phyloP scores from a whole-genome alignment of 2,888 invertebrate species.

The Tinea pellionella region DNA sequence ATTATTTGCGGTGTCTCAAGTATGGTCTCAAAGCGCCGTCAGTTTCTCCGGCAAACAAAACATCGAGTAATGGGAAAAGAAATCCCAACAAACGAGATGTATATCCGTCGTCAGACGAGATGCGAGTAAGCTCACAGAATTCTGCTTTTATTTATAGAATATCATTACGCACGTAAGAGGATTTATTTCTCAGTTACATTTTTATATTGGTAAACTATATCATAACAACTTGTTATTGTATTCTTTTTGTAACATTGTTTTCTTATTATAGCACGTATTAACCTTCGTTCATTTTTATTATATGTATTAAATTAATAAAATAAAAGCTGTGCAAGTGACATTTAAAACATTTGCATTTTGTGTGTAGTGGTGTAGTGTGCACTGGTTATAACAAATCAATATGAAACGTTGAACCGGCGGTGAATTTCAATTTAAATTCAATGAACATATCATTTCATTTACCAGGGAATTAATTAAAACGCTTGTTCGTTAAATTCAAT shows the following conservation, averaged over 20 bases:
- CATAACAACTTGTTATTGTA: neutral
- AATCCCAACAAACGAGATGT: conserved; percentile 22
- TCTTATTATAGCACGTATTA: no score
- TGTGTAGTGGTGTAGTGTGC: neutral
- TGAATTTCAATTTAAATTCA: conserved; percentile 23
- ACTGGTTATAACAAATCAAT: conserved; percentile 7
- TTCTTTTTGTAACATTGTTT: no score
- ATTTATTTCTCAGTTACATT: neutral
- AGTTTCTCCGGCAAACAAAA: conserved; percentile 21
- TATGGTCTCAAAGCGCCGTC: conserved; percentile 18
- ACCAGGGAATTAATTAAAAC: conserved; percentile 17
- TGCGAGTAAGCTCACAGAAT: conserved; percentile 1
- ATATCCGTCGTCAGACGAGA: conserved; percentile 10
- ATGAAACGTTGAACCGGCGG: neutral
- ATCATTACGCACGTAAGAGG: conserved; percentile 6
- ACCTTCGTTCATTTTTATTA: no score
- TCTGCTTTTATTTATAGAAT: conserved; percentile 4
- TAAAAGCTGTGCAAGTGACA: neutral
- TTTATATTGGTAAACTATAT: neutral
- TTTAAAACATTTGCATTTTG: neutral
- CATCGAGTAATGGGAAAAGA: conserved; percentile 23
- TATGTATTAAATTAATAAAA: no score
- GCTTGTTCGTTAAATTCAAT: neutral
- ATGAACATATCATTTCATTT: conserved; percentile 28
- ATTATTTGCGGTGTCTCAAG: conserved; percentile 25